Evolutionary conservation across 1,140 invertebrate genomes (phyloP), one percentile per base, ranked within the genome.

Genomic region (Ceratina calcarata): DNA sequence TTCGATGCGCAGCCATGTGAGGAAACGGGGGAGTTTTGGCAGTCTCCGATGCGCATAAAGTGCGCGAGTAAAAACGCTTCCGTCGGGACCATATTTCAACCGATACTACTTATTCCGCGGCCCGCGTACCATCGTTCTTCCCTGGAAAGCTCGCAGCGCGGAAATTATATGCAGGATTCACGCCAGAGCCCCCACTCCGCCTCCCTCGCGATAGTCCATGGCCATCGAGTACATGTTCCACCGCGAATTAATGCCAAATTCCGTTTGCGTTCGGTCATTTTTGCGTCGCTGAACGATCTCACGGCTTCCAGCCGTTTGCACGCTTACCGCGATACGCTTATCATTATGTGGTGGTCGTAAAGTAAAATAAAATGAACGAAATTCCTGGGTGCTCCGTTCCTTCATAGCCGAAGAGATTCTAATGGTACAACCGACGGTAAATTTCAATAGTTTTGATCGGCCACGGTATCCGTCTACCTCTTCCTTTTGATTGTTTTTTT

Each of bases 161-260:
- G 75, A 86, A 86, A 86, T 86, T 86, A 85, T 86, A 86, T 86
- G 84, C 84, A 80, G 83, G 83, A 85, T 86, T 79, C 83, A 75
- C 81, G 84, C 84, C 84, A 86, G 83, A 16, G 83, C 37, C 37
- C 37, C 37, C 37, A 45, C 37, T 45, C 37, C 8, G 27, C 27
- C 27, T 1, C 27, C 27, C 22, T 18, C 20, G 65, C 58, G 65
- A 69, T 60, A 15, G 49, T 49, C 49, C 24, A 27, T 49, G 79
- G 57, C 51, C 61, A 78, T 72, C 80, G 32, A 79, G 45, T 69
- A 55, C 79, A 73, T 55, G 66, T 79, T 80, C 70, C 78, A 22
- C 49, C 51, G 57, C 71, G 84, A 85, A 85, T 86, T 86, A 86
- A 85, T 85, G 80, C 71, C 83, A 77, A 83, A 84, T 85, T 83